phyloP scores from a whole-genome alignment of 1,140 invertebrate genomes.

The Acromyrmex charruanus region DNA sequence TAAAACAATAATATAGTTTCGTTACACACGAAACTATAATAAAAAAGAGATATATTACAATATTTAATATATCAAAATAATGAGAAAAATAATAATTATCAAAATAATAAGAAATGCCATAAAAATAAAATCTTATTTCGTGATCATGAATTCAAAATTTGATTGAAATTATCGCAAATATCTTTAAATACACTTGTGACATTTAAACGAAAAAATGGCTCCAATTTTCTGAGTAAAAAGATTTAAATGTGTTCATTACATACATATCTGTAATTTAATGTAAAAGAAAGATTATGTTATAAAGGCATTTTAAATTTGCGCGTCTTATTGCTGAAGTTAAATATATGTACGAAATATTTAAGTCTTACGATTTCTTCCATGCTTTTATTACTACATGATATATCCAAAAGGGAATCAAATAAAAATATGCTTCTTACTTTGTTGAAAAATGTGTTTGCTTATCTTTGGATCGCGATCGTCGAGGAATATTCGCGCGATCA shows the following conservation, averaged over 20 bases:
- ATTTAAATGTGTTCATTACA: background rate
- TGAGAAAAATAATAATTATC: too few relatives aligned
- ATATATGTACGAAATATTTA: slow-evolving; percentile 19
- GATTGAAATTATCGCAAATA: background rate
- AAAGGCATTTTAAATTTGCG: background rate
- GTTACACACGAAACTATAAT: background rate
- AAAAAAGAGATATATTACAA: background rate
- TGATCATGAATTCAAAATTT: background rate
- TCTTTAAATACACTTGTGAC: background rate
- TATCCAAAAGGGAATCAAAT: slow-evolving; percentile 45
- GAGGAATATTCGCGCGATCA: slow-evolving; percentile 41
- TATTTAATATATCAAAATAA: slow-evolving; percentile 2
- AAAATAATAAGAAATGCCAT: background rate
- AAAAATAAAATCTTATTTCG: background rate
- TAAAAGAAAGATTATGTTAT: background rate
- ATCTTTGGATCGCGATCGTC: slow-evolving; percentile 48
- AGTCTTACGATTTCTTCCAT: background rate
- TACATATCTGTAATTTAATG: background rate
- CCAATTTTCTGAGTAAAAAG: background rate
- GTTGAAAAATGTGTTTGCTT: slow-evolving; percentile 55
- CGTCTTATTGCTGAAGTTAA: slow-evolving; percentile 20
- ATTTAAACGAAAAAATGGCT: background rate
- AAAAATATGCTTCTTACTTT: slow-evolving; percentile 50
- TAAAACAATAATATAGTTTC: background rate
- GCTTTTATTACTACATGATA: slow-evolving; percentile 44